A percentile compares a stretch with the other conserved stretches of the same genome.
phyloP scores from a whole-genome alignment of 2,888 invertebrate species.

The Dicyrtoma fusca region DNA sequence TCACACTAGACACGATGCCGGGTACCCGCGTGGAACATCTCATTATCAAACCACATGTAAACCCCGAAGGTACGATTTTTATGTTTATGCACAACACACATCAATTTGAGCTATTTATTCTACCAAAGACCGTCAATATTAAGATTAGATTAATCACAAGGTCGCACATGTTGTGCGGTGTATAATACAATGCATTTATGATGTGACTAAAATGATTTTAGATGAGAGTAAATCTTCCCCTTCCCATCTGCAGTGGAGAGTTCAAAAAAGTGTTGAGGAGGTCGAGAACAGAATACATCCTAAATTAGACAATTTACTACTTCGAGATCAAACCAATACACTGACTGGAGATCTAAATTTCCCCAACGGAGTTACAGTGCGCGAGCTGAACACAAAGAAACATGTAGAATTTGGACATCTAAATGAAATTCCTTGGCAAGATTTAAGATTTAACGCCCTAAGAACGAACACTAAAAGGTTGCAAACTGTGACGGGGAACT shows the following conservation, averaged over 20 bases:
- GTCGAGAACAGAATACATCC: constrained; percentile 15
- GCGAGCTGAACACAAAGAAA: not conserved
- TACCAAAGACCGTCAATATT: too few species aligned
- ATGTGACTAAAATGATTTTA: too few species aligned
- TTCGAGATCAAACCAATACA: constrained; percentile 33
- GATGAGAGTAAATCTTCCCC: constrained; percentile 30
- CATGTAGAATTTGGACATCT: not conserved
- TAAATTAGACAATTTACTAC: constrained; percentile 31
- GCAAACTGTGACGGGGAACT: constrained; percentile 40
- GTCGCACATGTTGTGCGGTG: too few species aligned
- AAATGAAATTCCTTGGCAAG: constrained; percentile 12
- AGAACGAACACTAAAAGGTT: constrained; percentile 2
- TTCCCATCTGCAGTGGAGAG: constrained; percentile 26
- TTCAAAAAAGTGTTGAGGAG: constrained; percentile 9
- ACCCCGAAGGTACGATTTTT: constrained; percentile 27
- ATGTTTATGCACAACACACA: too few species aligned
- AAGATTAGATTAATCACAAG: too few species aligned
- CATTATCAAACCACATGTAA: constrained; percentile 33
- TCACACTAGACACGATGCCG: constrained; percentile 3
- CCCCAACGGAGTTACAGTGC: constrained; percentile 23
- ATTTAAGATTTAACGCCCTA: constrained; percentile 23
- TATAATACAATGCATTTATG: too few species aligned
- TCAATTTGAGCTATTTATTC: too few species aligned
- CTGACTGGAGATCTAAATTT: constrained; percentile 37
- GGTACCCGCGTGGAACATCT: constrained; percentile 24